Evolutionary conservation across 2,888 invertebrate species (phyloP).

Genomic region (Siphonodentalium dalli): DNA sequence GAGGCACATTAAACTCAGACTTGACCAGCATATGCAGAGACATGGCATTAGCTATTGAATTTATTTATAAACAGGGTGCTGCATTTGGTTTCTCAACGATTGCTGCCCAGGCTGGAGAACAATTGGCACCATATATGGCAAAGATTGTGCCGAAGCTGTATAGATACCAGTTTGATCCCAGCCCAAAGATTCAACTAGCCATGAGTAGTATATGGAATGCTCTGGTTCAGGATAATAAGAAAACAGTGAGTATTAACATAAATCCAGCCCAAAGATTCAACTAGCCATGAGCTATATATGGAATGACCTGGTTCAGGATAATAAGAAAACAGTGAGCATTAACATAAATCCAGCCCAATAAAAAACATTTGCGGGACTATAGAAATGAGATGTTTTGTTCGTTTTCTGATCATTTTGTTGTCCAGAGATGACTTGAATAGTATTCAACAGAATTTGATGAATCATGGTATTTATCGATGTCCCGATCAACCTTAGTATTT

Average conservation of each 20-base stretch:
- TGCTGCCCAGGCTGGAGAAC: constrained; percentile 82
- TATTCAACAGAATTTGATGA: no score
- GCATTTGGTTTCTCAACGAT: constrained; percentile 91
- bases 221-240: constrained; percentile 83
- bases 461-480: no score
- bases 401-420: no score
- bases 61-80: constrained; percentile 83
- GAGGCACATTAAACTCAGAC: no score
- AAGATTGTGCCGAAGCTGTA: constrained; percentile 88
- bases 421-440: no score
- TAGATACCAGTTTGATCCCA: constrained; percentile 90
- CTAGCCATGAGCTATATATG: constrained; percentile 94
- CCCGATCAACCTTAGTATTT: no score
- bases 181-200: constrained; percentile 87
- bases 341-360: no score
- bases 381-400: no score
- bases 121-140: constrained; percentile 81
- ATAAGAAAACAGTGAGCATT: constrained; percentile 79
- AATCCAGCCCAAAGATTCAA: constrained; percentile 89
- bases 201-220: constrained; percentile 95
- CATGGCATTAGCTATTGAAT: no score
- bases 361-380: no score
- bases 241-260: constrained; percentile 77
- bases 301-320: constrained; percentile 87
- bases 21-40: no score